Conservation (phyloP, 2,888 invertebrate genomes). For the Eupithecia vulgata region DNA sequence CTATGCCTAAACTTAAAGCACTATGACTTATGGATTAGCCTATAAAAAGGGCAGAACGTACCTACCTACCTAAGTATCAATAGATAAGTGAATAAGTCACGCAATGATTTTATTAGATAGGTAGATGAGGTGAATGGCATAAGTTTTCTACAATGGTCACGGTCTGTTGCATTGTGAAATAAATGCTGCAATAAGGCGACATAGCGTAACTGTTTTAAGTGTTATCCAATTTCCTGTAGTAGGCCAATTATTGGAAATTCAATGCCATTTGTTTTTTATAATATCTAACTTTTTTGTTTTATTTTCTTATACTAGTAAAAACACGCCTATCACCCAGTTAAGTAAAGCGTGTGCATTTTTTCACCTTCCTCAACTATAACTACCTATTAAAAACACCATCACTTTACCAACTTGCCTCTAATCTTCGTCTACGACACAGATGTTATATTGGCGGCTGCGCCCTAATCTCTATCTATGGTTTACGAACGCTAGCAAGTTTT, state of each 20-base stretch:
- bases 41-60: background rate
- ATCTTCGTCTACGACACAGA: no score
- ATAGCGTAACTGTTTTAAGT: constrained; percentile 22
- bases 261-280: background rate
- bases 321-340: background rate
- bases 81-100: background rate
- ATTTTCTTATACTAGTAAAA: background rate
- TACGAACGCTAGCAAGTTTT: background rate
- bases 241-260: constrained; percentile 14
- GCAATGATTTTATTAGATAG: constrained; percentile 1
- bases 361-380: no score
- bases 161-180: constrained; percentile 44
- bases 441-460: no score
- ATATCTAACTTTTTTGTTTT: background rate
- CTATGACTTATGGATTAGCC: background rate
- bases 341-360: background rate
- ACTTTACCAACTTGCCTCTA: no score
- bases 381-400: no score
- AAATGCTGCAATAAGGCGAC: constrained; percentile 25
- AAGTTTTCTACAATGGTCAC: constrained; percentile 45
- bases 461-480: no score
- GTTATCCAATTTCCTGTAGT: constrained; percentile 24
- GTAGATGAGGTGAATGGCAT: constrained; percentile 37
- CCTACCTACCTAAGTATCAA: no score
- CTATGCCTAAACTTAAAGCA: background rate